Base-by-base conservation (phyloP, 2,888 invertebrate genomes). In the Hetaerina titia region DNA sequence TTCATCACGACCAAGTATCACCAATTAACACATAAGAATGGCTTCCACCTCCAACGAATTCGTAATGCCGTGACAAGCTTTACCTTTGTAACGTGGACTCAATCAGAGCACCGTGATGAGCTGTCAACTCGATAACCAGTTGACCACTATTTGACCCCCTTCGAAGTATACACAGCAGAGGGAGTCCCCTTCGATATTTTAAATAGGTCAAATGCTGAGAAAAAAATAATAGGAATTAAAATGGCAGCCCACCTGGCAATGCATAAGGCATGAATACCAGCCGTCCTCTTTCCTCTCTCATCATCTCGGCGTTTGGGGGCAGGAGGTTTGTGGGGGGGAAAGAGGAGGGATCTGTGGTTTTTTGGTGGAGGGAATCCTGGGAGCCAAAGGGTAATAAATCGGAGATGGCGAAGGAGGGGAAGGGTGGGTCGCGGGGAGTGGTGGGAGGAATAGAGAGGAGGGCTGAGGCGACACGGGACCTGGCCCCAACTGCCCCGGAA, bases 401-500 rank as follows among this genome's bases (percentile, higher is more conserved):
- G 92, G 56, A 74, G 56, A 56, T 56, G 17, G 31, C 45, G 64
- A n/a, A 56, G 63, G 45, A 19, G 15, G 22, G 57, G 45, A 88
- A 45, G 88, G 17, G 25, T 7, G 45, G 45, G 11, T 7, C 17
- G 88, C 2, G 22, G 88, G 88, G 7, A 13, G 69, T 7, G 15
- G 8, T 7, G 7, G 88, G 45, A 56, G 31, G 56, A 88, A 56
- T 31, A 58, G 81, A 22, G 81, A 81, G 87, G 60, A 60, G 60
- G 60, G 5, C 60, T n/a, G 5, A 89, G 57, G 69, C 92, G 92
- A 92, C 92, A 92, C 92, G 92, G 92, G 92, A 74, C 92, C 92
- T 92, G 92, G 92, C 92, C 92, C 92, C 92, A 92, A 92, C 92
- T 74, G 92, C 56, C 92, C 45, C 92, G 92, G 45, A 45, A 31